These are phyloP conservation scores for Spheniscus humboldti DNA, from an alignment of 2,797 vertebrate genomes.

Conservation along the genomic window DNA sequence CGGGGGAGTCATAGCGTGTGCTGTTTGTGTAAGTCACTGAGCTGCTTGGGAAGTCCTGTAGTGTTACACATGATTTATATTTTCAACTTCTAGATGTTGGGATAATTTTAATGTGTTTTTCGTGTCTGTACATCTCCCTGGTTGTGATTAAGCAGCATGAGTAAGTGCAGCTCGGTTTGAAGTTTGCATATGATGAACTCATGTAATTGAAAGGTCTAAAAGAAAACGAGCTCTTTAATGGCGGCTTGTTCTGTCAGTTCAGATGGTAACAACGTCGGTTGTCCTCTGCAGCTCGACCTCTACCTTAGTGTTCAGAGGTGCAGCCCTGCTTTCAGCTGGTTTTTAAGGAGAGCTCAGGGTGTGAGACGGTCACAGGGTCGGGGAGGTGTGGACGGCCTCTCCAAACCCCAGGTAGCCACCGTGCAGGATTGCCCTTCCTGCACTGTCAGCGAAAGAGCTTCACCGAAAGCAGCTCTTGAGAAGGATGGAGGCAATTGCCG, in stretches of 20 bases:
- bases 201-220: background rate
- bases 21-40: background rate
- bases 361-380: background rate
- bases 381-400: background rate
- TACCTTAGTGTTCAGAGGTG: background rate
- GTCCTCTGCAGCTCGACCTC: accelerated
- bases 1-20: background rate
- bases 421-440: background rate
- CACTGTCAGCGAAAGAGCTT: accelerated
- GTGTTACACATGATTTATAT: accelerated
- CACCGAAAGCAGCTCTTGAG: background rate
- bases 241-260: background rate
- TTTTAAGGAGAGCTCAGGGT: background rate
- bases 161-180: background rate
- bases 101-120: background rate
- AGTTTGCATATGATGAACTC: background rate
- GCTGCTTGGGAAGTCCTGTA: background rate
- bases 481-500: accelerated
- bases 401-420: background rate
- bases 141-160: background rate
- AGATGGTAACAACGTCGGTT: accelerated
- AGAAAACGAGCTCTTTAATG: background rate
- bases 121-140: background rate
- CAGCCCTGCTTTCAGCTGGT: background rate
- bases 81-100: background rate